Conservation (phyloP, 2,797 vertebrate species). For the Aselliscus stoliczkanus region DNA sequence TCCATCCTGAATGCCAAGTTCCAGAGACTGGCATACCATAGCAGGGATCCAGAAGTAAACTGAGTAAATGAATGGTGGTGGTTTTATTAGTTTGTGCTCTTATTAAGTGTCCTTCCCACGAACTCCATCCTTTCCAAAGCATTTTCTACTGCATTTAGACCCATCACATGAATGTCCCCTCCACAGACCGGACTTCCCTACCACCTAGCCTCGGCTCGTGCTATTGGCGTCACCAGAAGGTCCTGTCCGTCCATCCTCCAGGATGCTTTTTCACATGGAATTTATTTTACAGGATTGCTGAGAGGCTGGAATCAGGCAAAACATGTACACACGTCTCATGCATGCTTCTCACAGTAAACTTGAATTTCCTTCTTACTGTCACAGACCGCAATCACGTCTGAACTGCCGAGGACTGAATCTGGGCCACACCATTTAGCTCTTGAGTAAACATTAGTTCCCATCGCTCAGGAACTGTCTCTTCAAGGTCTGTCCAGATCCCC, state of each 20-base stretch:
- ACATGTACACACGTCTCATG: not conserved
- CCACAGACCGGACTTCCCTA: not conserved
- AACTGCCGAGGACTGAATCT: not conserved
- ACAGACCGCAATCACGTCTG: no score
- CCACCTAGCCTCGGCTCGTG: not conserved
- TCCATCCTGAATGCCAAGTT: not conserved
- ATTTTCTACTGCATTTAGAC: not conserved
- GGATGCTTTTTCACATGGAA: not conserved
- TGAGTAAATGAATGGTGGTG: not conserved
- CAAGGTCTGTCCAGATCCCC: not conserved
- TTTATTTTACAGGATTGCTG: not conserved
- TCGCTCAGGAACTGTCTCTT: not conserved
- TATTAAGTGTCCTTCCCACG: not conserved
- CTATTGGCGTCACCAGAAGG: accelerated
- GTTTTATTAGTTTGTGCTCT: not conserved
- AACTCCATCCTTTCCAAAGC: not conserved
- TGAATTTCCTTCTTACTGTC: not conserved
- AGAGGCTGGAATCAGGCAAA: not conserved
- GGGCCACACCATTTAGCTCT: not conserved
- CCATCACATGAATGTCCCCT: not conserved
- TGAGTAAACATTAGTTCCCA: not conserved
- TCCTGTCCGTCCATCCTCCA: not conserved
- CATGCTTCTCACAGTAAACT: accelerated
- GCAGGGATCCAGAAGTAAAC: not conserved
- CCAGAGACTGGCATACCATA: not conserved